Evolutionary conservation across 1,140 invertebrate species (phyloP), one percentile per base, ranked within the genome.

Genomic region (Geopemphigus sp.): DNA sequence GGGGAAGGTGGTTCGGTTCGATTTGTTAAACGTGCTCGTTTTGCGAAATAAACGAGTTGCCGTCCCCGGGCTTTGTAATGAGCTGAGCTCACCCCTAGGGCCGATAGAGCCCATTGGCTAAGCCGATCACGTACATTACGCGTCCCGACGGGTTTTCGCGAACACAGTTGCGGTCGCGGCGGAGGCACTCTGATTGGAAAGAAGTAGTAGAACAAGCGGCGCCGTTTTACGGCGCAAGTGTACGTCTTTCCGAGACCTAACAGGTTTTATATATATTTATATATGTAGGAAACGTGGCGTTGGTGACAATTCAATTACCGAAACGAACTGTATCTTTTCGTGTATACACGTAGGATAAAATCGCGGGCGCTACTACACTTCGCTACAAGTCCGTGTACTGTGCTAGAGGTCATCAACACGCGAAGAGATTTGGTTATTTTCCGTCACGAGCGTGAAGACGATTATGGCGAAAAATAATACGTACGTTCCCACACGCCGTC

Each of bases 1-100:
- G n/a, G n/a, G n/a, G n/a, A n/a, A n/a, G n/a, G n/a, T n/a, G 74
- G 74, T 24, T 63, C 61, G 61, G 74, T 78, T 78, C 74, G 74
- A 78, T 78, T 78, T 78, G 57, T 63, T 78, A 78, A 78, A 78
- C 74, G 74, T 78, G 74, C 74, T 59, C 74, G 74, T 78, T 78
- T 78, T 78, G 39, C 74, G 22, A 78, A 78, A 78, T 78, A 78
- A 78, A 78, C 74, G 72, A 12, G 39, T n/a, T 5, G 32, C 56
- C 70, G 19, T 78, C 39, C 57, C 0, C 15, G 29, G 32, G 29
- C 15, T 22, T 47, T n/a, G 22, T 78, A 78, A 78, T 61, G 74
- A 78, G 74, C 59, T 26, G 39, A 32, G 19, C 57, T 39, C 59
- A 59, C 56, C 54, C 73, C 19, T 14, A 14, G 22, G 73, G 73